Evolutionary conservation across 2,888 invertebrate species (phyloP), one percentile per base, ranked within the genome.

Genomic region (Drosophila emarginata): DNA sequence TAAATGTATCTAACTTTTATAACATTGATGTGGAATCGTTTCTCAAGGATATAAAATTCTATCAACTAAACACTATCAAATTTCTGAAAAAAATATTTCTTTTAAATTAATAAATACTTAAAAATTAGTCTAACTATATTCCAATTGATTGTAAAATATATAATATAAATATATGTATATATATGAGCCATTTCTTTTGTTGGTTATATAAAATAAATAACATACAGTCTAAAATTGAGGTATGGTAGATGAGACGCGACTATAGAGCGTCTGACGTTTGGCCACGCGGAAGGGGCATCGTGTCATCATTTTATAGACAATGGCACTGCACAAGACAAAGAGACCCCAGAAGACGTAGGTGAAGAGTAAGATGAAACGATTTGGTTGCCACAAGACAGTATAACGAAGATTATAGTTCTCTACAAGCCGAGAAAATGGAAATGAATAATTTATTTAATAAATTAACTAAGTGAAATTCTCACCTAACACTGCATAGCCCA

Each of bases 401-500:
- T 91, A 91, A 23, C 83, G 87, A 1, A 91, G 79, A 51, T 87
- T 80, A 67, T 87, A 87, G 45, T 91, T 90, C 70, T 91, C 91
- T 91, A 40, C 11, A 80, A 74, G 9, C 9, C 21, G 4, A 18
- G 4, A 1, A 21, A 45, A 45, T 45, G 28, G 4, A 6, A 14
- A 14, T 9, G 9, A 0, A 4, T 11, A 32, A 32, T 9, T 32
- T 32, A 11, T 39, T 2, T 0, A 7, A 15, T 57, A 6, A 11
- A 18, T 28, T 0, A 26, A 0, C 21, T 28, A 23, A 2, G 2
- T 1, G 0, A 2, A 32, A 32, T 9, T 32, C 82, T 92, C 92
- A 96, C 97, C 95, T 78, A 97, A 91, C 62, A 96, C 92, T 7
- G 96, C 96, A 74, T 95, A 95, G 37, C 97, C 98, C 91, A 95